Conservation (phyloP, 53 echinoderm and acorn worm genomes). For the Temnopleurus reevesii region DNA sequence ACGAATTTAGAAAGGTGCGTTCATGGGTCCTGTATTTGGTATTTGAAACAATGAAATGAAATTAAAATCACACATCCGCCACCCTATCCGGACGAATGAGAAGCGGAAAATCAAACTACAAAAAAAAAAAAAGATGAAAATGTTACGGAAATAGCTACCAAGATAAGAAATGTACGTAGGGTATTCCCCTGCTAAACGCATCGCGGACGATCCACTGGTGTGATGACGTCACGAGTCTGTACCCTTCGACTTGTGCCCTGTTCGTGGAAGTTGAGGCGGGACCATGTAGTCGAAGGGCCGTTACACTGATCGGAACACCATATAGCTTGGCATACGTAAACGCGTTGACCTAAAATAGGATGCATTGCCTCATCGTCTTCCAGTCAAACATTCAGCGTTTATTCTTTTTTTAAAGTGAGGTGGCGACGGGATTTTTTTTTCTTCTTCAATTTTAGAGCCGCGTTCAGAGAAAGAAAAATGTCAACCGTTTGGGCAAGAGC, state of each 20-base stretch:
- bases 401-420: background rate
- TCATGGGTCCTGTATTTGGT: too few species aligned
- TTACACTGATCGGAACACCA: background rate
- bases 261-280: constrained; percentile 20
- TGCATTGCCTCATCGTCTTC: constrained; percentile 19
- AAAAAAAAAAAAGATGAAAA: too few species aligned
- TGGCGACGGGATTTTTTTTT: background rate
- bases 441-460: background rate
- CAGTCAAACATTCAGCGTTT: background rate
- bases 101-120: too few species aligned
- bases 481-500: constrained; percentile 12
- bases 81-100: too few species aligned
- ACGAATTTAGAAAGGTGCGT: too few species aligned
- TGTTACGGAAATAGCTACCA: background rate
- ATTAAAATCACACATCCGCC: too few species aligned
- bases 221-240: constrained; percentile 24
- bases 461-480: constrained; percentile 29
- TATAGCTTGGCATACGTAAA: background rate
- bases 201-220: background rate
- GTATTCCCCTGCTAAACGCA: constrained; percentile 6
- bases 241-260: background rate
- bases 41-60: too few species aligned
- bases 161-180: background rate
- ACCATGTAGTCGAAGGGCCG: background rate
- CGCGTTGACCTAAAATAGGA: background rate